Conservation (phyloP, 2,797 vertebrate genomes). For the Eurystomus glaucurus region DNA sequence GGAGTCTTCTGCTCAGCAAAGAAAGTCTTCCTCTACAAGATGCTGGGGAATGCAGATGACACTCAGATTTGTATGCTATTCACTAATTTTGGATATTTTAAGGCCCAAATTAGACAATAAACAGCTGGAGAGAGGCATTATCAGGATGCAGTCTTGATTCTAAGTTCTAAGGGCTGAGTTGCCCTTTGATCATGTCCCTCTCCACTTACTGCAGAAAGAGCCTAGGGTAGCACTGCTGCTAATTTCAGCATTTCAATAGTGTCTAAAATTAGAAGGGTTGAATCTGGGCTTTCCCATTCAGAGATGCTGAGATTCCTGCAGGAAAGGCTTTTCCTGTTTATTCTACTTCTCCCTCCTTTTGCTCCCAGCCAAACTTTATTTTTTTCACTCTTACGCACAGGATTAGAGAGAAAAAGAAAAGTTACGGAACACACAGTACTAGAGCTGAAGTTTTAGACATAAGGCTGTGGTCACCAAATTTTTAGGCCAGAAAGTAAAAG, state of each 20-base stretch:
- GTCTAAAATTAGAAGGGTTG: not conserved
- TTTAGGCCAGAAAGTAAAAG: not conserved
- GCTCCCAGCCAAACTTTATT: not conserved
- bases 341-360: conserved; percentile 3
- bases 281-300: not conserved
- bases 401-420: not conserved
- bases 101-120: not conserved
- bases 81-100: not conserved
- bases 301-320: not conserved
- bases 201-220: not conserved
- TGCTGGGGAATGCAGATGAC: not conserved
- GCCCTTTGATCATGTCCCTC: not conserved
- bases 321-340: not conserved
- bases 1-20: not conserved
- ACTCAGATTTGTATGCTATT: not conserved
- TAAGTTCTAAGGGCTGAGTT: not conserved
- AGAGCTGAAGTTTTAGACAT: not conserved
- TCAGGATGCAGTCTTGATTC: not conserved
- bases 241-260: not conserved
- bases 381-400: not conserved
- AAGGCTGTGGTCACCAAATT: not conserved
- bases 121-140: not conserved
- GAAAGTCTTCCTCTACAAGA: not conserved
- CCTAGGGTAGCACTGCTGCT: not conserved
- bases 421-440: not conserved